Conservation (phyloP, 2,113 vertebrate species). For the Sciurus niger region DNA sequence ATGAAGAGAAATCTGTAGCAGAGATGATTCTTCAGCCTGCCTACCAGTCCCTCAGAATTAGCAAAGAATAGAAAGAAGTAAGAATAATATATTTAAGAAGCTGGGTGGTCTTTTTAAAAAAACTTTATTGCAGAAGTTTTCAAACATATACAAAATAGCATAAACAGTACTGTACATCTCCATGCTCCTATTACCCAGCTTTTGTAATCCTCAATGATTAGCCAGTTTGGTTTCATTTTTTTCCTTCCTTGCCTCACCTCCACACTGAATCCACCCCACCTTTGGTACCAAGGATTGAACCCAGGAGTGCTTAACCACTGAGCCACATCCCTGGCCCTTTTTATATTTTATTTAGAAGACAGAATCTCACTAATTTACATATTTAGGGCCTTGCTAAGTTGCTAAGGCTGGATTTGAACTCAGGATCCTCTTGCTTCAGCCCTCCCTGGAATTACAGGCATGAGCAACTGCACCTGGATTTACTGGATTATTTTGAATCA, state of each 20-base stretch:
- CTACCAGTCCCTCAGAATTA: not conserved
- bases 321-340: too few relatives aligned
- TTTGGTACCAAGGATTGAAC: too few relatives aligned
- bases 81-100: not conserved
- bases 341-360: too few relatives aligned
- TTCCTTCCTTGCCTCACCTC: not conserved
- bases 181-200: not conserved
- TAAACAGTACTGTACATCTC: not conserved
- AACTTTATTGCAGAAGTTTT: not conserved
- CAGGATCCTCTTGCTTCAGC: too few relatives aligned
- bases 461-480: too few relatives aligned
- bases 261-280: not conserved
- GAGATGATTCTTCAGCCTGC: not conserved
- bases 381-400: too few relatives aligned
- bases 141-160: not conserved
- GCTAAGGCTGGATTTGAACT: too few relatives aligned
- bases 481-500: slow-evolving; percentile 6
- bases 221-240: not conserved
- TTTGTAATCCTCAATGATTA: not conserved
- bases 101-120: not conserved
- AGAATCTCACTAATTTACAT: too few relatives aligned
- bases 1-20: not conserved
- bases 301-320: too few relatives aligned
- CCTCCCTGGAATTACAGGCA: too few relatives aligned
- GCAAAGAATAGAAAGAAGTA: not conserved